Percentiles rank a stretch among this genome's conserved stretches.
Conservation (phyloP, 2,888 invertebrate species). For the Ariolimax columbianus region DNA sequence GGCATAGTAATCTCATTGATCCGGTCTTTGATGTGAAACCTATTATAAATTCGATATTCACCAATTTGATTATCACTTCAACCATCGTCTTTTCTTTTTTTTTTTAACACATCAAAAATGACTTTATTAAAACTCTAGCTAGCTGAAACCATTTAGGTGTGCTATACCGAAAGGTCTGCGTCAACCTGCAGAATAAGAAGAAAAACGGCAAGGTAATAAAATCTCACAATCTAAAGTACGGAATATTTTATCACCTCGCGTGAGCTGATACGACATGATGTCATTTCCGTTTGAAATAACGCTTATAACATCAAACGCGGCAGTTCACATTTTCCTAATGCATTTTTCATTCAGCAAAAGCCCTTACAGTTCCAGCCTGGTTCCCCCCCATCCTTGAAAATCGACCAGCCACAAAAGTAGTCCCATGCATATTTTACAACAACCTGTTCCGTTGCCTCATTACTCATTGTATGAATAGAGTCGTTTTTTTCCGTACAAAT, state of each 20-base stretch:
- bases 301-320: constrained; percentile 1
- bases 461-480: background rate
- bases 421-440: background rate
- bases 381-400: background rate
- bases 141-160: too few species aligned
- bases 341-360: constrained; percentile 7
- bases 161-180: too few species aligned
- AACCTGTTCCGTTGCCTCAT: background rate
- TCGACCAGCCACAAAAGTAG: constrained; percentile 15
- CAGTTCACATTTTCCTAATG: constrained; percentile 4
- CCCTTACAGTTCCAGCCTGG: background rate
- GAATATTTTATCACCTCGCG: background rate
- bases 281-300: constrained; percentile 22
- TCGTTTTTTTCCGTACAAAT: background rate
- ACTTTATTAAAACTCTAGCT: too few species aligned
- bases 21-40: too few species aligned
- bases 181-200: too few species aligned
- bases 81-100: too few species aligned
- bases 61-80: too few species aligned
- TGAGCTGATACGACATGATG: constrained; percentile 6
- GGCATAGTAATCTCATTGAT: too few species aligned
- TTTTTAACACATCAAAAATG: too few species aligned
- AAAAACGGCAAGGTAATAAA: too few species aligned
- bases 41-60: too few species aligned
- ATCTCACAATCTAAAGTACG: background rate